Evolutionary conservation across 2,113 vertebrate genomes (phyloP), one percentile per base, ranked within the genome.

Genomic region (Urocynchramus pylzowi): DNA sequence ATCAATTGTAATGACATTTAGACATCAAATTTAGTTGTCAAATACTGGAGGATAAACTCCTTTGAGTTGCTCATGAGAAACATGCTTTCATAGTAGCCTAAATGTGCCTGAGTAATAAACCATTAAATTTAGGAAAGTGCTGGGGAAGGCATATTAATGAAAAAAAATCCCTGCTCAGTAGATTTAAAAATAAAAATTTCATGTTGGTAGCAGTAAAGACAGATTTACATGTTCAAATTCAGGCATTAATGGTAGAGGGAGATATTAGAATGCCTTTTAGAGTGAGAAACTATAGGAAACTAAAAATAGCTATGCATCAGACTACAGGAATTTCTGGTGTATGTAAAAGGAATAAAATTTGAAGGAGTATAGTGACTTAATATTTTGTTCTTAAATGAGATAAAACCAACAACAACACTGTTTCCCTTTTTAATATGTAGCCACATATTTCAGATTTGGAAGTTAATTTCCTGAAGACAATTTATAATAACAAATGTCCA

Each of bases 331-430:
- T 85, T 82, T 79, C 13, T 79, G 2, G 23, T 37, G 10, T 14
- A 45, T 10, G 2, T 50, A 41, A 94, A 81, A 70, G 28, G 3
- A n/a, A 31, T 3, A 60, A 42, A 1, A 50, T 26, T 10, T 60
- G 14, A 52, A 56, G 21, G 10, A 41, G 37, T 85, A 35, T 7
- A 35, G 4, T 52, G 13, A 39, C 8, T 74, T 16, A 0, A 17
- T 18, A 47, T 81, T 80, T 49, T 7, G 2, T 60, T 75, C 12
- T 81, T 47, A 44, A 56, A 14, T 81, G 7, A 37, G 42, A 77
- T 37, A 49, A 41, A 47, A 52, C 49, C 49, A n/a, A 0, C 5
- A 22, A 13, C 4, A 23, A 18, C 8, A 13, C 2, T 45, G 1
- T 18, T 79, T 61, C 30, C 11, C 2, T 57, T 69, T 80, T 77